phyloP scores from a whole-genome alignment of 1,140 invertebrate species.

The Scaptodrosophila lebanonensis region DNA sequence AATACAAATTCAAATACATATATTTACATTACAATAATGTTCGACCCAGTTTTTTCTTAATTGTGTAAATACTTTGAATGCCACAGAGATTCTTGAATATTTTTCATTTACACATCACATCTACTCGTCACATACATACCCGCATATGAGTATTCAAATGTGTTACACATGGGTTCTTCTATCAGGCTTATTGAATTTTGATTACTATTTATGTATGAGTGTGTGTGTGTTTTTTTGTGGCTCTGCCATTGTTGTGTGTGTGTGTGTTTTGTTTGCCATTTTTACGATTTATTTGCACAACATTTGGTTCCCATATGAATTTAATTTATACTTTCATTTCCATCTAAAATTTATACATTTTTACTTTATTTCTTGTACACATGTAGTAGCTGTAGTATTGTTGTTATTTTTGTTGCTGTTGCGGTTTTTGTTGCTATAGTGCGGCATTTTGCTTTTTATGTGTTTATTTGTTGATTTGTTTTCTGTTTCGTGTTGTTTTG shows the following conservation, averaged over 20 bases:
- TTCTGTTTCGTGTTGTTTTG: conserved; percentile 25
- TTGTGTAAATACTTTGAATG: too few relatives aligned
- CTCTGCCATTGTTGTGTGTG: conserved; percentile 3
- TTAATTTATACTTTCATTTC: conserved; percentile 72
- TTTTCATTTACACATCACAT: too few relatives aligned
- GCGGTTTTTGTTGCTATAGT: conserved; percentile 21
- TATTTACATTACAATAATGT: too few relatives aligned
- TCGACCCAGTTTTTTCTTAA: too few relatives aligned
- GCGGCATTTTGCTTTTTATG: conserved; percentile 66
- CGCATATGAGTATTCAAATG: too few relatives aligned
- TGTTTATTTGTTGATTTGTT: conserved; percentile 47
- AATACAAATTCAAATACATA: too few relatives aligned
- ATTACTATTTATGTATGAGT: conserved; percentile 53
- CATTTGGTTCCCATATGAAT: conserved; percentile 72
- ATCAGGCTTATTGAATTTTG: conserved; percentile 61
- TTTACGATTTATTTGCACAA: conserved; percentile 69
- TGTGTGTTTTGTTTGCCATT: conserved; percentile 57
- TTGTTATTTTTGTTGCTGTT: conserved; percentile 25
- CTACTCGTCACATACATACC: too few relatives aligned
- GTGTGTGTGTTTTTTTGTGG: not conserved
- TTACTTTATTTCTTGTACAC: conserved; percentile 26
- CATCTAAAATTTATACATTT: conserved; percentile 70
- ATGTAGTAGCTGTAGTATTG: conserved; percentile 9
- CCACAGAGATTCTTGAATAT: too few relatives aligned
- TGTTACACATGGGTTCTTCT: conserved; percentile 33